Conservation (phyloP, 2,113 vertebrate genomes). For the Poeciliopsis prolifica region DNA sequence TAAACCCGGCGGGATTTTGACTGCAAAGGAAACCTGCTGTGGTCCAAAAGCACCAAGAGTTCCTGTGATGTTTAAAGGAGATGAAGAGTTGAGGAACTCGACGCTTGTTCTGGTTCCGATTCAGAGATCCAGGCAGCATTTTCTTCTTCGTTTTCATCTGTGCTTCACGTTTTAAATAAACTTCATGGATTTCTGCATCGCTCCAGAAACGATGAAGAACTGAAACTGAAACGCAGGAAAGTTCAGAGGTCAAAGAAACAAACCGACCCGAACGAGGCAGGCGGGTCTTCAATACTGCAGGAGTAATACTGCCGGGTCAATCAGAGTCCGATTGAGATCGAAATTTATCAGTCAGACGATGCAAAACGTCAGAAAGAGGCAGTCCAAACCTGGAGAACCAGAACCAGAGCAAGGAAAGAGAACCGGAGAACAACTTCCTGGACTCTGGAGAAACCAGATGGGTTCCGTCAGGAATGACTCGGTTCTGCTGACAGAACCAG, state of each 20-base stretch:
- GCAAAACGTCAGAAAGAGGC: not conserved
- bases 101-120: too few species aligned
- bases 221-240: slow-evolving; percentile 10
- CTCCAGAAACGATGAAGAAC: not conserved
- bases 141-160: not conserved
- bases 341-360: slow-evolving; percentile 13
- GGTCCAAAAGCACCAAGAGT: not conserved
- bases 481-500: not conserved
- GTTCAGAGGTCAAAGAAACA: not conserved
- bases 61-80: not conserved
- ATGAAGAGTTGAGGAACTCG: too few species aligned
- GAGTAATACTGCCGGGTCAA: slow-evolving; percentile 23
- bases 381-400: not conserved
- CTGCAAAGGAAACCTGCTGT: not conserved
- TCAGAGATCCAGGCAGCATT: not conserved
- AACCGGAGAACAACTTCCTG: not conserved
- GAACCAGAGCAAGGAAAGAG: not conserved
- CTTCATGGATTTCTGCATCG: not conserved
- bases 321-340: slow-evolving; percentile 22
- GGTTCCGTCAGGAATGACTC: not conserved
- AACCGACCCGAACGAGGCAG: not conserved
- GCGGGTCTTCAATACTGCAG: not conserved
- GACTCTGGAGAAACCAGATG: not conserved
- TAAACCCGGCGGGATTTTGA: too few species aligned
- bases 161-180: not conserved